Evolutionary conservation across 2,888 invertebrate species (phyloP).

Genomic region (Sesia apiformis): DNA sequence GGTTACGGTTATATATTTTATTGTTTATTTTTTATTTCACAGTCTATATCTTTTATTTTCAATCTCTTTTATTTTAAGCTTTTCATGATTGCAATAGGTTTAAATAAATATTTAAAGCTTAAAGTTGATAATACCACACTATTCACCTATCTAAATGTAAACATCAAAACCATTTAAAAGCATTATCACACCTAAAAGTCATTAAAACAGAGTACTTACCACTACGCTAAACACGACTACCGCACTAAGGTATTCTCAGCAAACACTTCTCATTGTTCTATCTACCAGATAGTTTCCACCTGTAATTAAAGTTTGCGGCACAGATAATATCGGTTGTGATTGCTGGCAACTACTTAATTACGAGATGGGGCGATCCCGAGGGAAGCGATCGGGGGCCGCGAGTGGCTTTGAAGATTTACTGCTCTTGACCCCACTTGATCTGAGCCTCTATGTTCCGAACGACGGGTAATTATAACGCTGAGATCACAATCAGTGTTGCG

Average conservation of each 20-base stretch:
- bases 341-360: conserved; percentile 56
- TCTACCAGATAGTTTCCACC: conserved; percentile 18
- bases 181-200: conserved; percentile 2
- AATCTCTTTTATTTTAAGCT: too few species aligned
- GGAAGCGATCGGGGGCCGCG: conserved; percentile 24
- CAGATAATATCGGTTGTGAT: conserved; percentile 49
- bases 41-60: too few species aligned
- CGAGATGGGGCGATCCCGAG: conserved; percentile 19
- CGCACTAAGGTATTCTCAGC: conserved; percentile 15
- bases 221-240: conserved; percentile 14
- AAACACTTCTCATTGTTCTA: conserved; percentile 23
- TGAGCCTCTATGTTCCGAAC: conserved; percentile 10
- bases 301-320: conserved; percentile 52
- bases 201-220: conserved; percentile 22
- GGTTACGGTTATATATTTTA: too few species aligned
- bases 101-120: too few species aligned
- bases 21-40: too few species aligned
- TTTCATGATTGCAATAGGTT: too few species aligned
- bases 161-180: background rate
- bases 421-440: conserved; percentile 50
- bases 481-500: conserved; percentile 21
- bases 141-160: background rate
- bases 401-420: conserved; percentile 46
- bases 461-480: conserved; percentile 21
- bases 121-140: too few species aligned